phyloP scores from a whole-genome alignment of 2,888 invertebrate species.

The Lasioglossum morio region DNA sequence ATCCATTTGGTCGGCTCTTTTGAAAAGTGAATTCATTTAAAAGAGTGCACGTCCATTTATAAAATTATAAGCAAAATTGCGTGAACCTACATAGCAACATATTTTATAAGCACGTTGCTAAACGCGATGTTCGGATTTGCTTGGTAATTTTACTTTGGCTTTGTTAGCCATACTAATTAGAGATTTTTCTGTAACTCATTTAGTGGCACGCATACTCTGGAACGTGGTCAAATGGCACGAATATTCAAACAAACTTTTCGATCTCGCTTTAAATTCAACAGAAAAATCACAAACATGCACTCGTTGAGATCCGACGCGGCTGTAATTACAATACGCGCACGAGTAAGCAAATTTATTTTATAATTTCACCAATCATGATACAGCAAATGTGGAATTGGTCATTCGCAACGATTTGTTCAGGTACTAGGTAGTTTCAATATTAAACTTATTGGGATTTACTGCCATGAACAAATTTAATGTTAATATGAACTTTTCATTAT shows the following conservation, averaged over 20 bases:
- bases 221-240: neutral
- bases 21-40: neutral
- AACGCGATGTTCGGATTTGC: neutral
- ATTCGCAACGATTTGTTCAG: neutral
- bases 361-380: neutral
- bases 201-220: neutral
- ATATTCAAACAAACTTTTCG: neutral
- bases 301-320: neutral
- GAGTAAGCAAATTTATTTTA: neutral
- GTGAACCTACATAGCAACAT: neutral
- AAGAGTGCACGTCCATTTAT: neutral
- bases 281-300: neutral
- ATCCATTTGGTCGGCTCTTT: neutral
- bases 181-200: neutral
- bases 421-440: neutral
- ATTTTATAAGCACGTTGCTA: neutral
- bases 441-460: neutral
- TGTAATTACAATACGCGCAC: neutral
- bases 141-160: neutral
- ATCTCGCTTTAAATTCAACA: neutral
- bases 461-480: no score
- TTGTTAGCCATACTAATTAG: neutral
- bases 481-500: neutral
- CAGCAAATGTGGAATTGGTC: neutral
- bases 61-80: neutral